Conservation (phyloP, 2,888 invertebrate genomes). For the Drosophila ochracea region DNA sequence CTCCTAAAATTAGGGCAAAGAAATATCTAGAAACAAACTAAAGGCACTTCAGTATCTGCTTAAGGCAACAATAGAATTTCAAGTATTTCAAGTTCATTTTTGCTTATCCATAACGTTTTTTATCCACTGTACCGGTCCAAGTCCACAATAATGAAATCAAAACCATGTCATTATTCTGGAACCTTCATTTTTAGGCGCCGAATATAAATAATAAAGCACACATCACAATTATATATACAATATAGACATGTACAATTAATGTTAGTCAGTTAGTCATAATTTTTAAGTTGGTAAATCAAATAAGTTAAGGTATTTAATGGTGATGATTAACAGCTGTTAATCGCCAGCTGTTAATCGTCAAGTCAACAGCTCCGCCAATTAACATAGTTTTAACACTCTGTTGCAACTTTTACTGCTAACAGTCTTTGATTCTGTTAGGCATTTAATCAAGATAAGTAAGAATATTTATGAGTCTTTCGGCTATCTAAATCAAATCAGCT, state of each 20-base stretch:
- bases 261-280: not conserved
- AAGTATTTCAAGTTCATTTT: not conserved
- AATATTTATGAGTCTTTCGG: not conserved
- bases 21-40: not conserved
- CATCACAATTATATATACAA: too few species aligned
- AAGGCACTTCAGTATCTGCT: not conserved
- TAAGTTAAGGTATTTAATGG: not conserved
- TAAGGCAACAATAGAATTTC: not conserved
- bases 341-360: too few species aligned
- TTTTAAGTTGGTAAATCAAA: not conserved
- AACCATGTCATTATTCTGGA: not conserved
- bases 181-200: fast-evolving
- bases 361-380: not conserved
- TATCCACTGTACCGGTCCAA: not conserved
- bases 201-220: not conserved
- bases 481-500: not conserved
- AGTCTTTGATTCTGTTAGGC: not conserved
- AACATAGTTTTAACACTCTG: not conserved
- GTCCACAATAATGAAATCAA: not conserved
- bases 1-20: not conserved
- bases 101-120: not conserved
- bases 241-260: not conserved
- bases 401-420: not conserved
- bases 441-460: not conserved
- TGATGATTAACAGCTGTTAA: not conserved